Evolutionary conservation across 1,140 invertebrate species (phyloP).

Genomic region (Sipha flava): DNA sequence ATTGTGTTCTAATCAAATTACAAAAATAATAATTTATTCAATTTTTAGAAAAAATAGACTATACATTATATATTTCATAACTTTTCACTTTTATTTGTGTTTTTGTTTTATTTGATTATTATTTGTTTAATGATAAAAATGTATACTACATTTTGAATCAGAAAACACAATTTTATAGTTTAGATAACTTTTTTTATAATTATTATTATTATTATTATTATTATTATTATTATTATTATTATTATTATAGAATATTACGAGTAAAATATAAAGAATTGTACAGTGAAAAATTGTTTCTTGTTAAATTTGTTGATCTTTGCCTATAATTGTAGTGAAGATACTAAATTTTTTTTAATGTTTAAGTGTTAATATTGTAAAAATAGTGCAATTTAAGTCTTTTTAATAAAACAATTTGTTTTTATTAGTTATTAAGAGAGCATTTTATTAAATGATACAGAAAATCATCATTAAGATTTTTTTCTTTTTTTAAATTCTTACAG

Average conservation of each 20-base stretch:
- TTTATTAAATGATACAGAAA: constrained; percentile 28
- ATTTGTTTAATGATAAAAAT: constrained; percentile 18
- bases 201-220: too few relatives aligned
- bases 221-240: too few relatives aligned
- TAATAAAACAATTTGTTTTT: constrained; percentile 33
- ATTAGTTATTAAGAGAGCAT: constrained; percentile 32
- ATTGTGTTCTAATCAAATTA: constrained; percentile 24
- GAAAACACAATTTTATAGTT: constrained; percentile 23
- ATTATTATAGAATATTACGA: constrained; percentile 18
- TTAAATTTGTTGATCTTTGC: constrained; percentile 33
- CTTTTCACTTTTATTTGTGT: not conserved
- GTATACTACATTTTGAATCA: constrained; percentile 17
- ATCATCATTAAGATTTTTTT: constrained; percentile 5
- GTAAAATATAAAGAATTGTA: constrained; percentile 24
- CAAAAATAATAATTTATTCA: constrained; percentile 13
- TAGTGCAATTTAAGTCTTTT: constrained; percentile 33
- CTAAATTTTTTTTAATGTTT: constrained; percentile 27
- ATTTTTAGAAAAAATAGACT: constrained; percentile 15
- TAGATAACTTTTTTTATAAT: not conserved
- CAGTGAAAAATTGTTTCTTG: constrained; percentile 32
- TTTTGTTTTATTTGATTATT: not conserved
- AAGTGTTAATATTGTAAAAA: constrained; percentile 33
- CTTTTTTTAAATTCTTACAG: constrained; percentile 22
- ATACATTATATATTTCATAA: constrained; percentile 9
- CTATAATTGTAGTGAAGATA: constrained; percentile 31